Percentiles rank a stretch among this genome's conserved stretches.
phyloP scores from a whole-genome alignment of 1,140 invertebrate genomes.

The Heliconius melpomene region DNA sequence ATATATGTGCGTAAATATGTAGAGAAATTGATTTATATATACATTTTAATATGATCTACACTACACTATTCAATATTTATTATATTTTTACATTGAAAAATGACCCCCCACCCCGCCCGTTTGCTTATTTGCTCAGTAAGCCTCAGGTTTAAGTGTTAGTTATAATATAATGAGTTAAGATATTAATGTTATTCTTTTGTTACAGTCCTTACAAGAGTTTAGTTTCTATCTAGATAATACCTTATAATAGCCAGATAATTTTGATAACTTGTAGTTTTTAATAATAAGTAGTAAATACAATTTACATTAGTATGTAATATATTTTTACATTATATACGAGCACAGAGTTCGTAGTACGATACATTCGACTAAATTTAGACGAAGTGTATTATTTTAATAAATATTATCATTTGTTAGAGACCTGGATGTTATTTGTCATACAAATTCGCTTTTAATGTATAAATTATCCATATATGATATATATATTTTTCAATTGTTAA shows the following conservation, averaged over 20 bases:
- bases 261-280: neutral
- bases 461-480: neutral
- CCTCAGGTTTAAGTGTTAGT: neutral
- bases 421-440: no score
- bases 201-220: neutral
- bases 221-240: neutral
- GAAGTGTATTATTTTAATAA: neutral
- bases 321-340: neutral
- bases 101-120: neutral
- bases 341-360: neutral
- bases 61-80: conserved; percentile 24
- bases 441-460: no score
- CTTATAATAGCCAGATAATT: conserved; percentile 1
- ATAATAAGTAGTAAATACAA: neutral
- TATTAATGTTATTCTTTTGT: neutral
- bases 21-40: conserved; percentile 54
- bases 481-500: neutral
- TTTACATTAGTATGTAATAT: neutral
- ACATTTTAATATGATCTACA: conserved; percentile 44
- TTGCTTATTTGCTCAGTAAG: neutral
- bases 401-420: neutral
- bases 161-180: neutral
- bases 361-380: neutral
- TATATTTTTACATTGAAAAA: conserved; percentile 37
- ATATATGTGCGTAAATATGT: conserved; percentile 53